Evolutionary conservation across 2,888 invertebrate species (phyloP).

Genomic region (Charanyca ferruginea): DNA sequence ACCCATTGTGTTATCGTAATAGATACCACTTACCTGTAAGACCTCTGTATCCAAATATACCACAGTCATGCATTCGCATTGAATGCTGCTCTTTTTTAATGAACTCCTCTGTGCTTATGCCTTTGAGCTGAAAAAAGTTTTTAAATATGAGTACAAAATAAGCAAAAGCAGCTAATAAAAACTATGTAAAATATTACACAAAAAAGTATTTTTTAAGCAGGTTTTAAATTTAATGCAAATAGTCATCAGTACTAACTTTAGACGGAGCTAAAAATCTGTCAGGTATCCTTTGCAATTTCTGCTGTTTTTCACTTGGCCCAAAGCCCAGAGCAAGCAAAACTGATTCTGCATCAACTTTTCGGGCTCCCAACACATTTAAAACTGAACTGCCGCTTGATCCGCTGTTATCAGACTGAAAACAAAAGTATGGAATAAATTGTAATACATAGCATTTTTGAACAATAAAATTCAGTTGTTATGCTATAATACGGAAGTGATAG

Average conservation of each 20-base stretch:
- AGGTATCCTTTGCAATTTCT: slow-evolving; percentile 95
- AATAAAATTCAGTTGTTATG: background rate
- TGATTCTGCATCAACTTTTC: slow-evolving; percentile 97
- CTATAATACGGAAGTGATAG: background rate
- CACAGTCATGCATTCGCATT: slow-evolving; percentile 94
- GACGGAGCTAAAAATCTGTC: slow-evolving; percentile 95
- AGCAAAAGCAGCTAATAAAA: background rate
- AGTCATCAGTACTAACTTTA: slow-evolving; percentile 85
- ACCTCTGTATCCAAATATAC: slow-evolving; percentile 94
- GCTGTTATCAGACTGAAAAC: slow-evolving; percentile 86
- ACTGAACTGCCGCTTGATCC: slow-evolving; percentile 94
- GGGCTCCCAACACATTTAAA: slow-evolving; percentile 95
- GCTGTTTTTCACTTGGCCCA: slow-evolving; percentile 93
- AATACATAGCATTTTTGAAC: background rate
- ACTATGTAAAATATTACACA: background rate
- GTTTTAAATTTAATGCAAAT: background rate
- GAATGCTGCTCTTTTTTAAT: slow-evolving; percentile 94
- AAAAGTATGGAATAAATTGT: background rate
- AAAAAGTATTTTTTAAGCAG: background rate
- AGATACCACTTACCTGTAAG: slow-evolving; percentile 91
- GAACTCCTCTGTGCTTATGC: slow-evolving; percentile 94
- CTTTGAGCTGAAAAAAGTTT: slow-evolving; percentile 90
- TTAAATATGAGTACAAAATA: background rate
- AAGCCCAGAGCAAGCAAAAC: slow-evolving; percentile 96
- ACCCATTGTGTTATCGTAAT: background rate